phyloP scores from a whole-genome alignment of 1,140 invertebrate genomes.

The Probaryconus sp. region DNA sequence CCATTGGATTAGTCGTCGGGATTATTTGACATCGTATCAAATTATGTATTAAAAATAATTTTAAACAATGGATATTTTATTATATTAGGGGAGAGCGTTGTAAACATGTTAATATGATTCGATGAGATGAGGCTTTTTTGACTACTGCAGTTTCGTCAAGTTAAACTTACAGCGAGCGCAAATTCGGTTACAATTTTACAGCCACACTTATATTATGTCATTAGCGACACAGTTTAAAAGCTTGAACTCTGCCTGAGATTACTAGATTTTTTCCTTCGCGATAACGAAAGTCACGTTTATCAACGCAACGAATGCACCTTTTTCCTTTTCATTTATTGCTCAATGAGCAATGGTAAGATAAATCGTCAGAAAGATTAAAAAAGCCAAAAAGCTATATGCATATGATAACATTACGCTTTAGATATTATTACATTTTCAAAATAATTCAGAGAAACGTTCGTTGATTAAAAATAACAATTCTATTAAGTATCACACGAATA shows the following conservation, averaged over 20 bases:
- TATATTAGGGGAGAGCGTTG: conserved; percentile 1
- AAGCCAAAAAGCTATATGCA: neutral
- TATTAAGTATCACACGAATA: no score
- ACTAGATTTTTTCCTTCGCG: conserved; percentile 23
- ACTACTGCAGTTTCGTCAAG: conserved; percentile 15
- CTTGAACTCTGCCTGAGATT: conserved; percentile 45
- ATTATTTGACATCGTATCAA: no score
- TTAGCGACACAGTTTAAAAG: conserved; percentile 52
- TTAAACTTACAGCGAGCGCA: conserved; percentile 9
- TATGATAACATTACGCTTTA: neutral
- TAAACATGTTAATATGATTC: conserved; percentile 31
- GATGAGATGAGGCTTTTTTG: conserved; percentile 28
- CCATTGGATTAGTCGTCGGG: no score
- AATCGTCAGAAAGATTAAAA: conserved; percentile 8
- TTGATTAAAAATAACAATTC: no score
- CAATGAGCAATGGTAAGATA: conserved; percentile 1
- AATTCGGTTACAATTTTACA: conserved; percentile 51
- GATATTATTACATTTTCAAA: neutral
- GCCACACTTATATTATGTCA: conserved; percentile 45
- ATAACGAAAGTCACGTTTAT: conserved; percentile 25
- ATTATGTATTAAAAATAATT: no score
- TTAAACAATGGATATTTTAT: neutral
- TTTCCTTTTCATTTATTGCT: conserved; percentile 31
- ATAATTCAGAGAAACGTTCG: no score
- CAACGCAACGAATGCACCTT: conserved; percentile 4